Evolutionary conservation across 2,888 invertebrate species (phyloP).

Genomic region (Geotrupes spiniger): DNA sequence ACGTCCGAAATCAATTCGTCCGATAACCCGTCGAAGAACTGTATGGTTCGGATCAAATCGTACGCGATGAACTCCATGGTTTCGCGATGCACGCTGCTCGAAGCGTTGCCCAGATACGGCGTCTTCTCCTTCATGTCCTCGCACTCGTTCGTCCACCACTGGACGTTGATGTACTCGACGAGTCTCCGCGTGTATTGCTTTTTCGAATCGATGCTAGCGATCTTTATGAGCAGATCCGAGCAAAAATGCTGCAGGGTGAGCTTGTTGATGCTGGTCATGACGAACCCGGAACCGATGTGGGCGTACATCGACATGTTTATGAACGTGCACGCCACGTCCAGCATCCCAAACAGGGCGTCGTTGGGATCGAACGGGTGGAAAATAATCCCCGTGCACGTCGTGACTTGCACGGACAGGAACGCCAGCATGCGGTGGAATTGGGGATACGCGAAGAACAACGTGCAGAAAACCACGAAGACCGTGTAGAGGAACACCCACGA

Average conservation of each 20-base stretch:
- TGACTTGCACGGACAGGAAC: conserved; percentile 11
- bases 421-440: not conserved
- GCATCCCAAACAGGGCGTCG: not conserved
- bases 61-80: conserved; percentile 12
- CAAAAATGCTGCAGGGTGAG: conserved; percentile 12
- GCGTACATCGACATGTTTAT: conserved; percentile 5
- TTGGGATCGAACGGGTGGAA: not conserved
- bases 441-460: not conserved
- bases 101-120: conserved; percentile 11
- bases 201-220: conserved; percentile 7
- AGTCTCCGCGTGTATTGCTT: conserved; percentile 10
- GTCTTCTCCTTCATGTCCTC: conserved; percentile 10
- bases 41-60: conserved; percentile 8
- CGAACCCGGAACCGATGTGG: conserved; percentile 8
- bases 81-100: conserved; percentile 11
- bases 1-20: conserved; percentile 19
- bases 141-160: conserved; percentile 22
- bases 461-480: conserved; percentile 5
- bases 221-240: conserved; percentile 9
- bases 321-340: conserved; percentile 2
- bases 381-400: conserved; percentile 10
- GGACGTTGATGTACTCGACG: conserved; percentile 16
- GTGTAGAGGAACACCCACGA: conserved; percentile 6
- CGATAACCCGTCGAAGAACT: conserved; percentile 18
- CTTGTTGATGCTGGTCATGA: conserved; percentile 10